Evolutionary conservation across 2,113 vertebrate species (phyloP).

Genomic region (Azemiops feae): DNA sequence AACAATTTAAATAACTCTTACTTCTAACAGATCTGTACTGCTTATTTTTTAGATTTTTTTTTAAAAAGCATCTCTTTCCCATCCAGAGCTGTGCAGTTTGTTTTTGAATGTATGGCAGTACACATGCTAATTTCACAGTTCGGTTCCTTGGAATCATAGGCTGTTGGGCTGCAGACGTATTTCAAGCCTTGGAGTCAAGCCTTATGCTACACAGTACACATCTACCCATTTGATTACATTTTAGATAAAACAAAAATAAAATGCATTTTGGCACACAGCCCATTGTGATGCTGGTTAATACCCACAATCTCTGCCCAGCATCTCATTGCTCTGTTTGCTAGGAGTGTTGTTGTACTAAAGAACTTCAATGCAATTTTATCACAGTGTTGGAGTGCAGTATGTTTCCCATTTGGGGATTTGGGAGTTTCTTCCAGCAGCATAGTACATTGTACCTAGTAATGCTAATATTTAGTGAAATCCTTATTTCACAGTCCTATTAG

Average conservation of each 20-base stretch:
- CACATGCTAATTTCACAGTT: slow-evolving; percentile 18
- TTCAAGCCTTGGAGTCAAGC: background rate
- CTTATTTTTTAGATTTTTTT: background rate
- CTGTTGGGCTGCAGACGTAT: background rate
- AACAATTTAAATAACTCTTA: background rate
- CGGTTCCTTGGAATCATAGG: slow-evolving; percentile 1
- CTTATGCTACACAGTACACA: background rate
- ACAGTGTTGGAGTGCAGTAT: background rate
- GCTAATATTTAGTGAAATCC: slow-evolving; percentile 18
- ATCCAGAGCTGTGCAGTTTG: background rate
- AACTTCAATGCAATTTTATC: slow-evolving; percentile 4
- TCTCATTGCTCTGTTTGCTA: background rate
- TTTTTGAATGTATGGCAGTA: background rate
- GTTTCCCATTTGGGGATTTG: background rate
- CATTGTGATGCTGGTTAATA: background rate
- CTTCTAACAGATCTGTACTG: background rate
- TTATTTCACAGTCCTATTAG: slow-evolving; percentile 45
- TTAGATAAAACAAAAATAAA: background rate
- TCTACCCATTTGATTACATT: background rate
- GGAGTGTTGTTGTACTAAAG: background rate
- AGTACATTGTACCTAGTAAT: slow-evolving; percentile 3
- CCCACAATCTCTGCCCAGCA: background rate
- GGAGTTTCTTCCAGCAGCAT: slow-evolving; percentile 17
- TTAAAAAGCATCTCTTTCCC: background rate
- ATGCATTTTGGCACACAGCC: background rate